Base-by-base conservation (phyloP, 2,113 vertebrate genomes). In the Ploceus nigricollis region DNA sequence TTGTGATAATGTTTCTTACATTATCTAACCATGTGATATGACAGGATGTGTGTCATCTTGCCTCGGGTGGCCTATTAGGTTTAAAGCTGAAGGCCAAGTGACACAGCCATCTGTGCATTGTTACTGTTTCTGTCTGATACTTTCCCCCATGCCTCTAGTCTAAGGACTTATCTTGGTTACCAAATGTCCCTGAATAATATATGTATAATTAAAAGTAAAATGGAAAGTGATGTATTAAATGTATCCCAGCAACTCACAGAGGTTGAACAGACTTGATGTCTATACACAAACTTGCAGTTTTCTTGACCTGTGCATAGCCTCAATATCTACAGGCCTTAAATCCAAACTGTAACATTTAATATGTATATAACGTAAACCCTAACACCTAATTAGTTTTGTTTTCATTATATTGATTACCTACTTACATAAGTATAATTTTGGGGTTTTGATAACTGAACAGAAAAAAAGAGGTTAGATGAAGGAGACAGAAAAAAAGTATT, bases 11-110 rank as follows among this genome's bases (percentile, higher is more conserved):
- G 5, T 13, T 92, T 61, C 33, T 66, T 83, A 31, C 63, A 90
- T 48, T 66, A 68, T 89, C 85, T 93, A 92, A 31, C 42, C 51
- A 58, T 30, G 51, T 10, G 5, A 16, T 87, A 24, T 54, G 79
- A 71, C 31, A 87, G 25, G 48, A 37, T 69, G 20, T 64, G 54
- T 78, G 42, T 88, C 82, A 61, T 77, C 61, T 89, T 89, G 61
- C 83, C 90, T 96, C 56, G 45, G 48, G 45, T 83, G 82, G 53
- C 82, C 84, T 85, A 54, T 77, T 90, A 94, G 30, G 33, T 80
- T 90, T 73, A 77, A 85, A 94, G 39, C 75, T 93, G 87, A 95
- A 95, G 78, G 93, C 87, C 89, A 73, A 88, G 45, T 13, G 22
- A 82, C 84, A 89, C 45, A 89, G 53, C 37, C 61, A 80, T 85